Conservation (phyloP, 2,113 vertebrate species). For the mouse (Mus musculus) region DNA sequence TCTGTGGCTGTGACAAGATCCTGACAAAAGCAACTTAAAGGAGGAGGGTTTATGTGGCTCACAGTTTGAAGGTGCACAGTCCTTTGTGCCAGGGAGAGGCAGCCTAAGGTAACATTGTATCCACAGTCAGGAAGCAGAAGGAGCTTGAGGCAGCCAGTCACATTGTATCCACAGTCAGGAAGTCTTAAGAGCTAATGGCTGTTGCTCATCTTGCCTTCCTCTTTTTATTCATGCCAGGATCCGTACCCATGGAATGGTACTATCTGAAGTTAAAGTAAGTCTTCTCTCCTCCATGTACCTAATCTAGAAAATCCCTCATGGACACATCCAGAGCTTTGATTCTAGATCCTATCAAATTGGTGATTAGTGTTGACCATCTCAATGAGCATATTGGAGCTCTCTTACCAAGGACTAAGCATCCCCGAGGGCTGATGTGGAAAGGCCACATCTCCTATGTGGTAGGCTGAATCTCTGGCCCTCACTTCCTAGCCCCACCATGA, state of each 20-base stretch:
- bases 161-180: neutral
- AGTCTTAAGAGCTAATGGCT: neutral
- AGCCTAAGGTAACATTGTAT: neutral
- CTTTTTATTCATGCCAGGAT: neutral
- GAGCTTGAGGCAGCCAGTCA: neutral
- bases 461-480: no score
- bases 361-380: neutral
- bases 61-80: neutral
- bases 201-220: no score
- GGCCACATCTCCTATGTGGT: rapidly evolving
- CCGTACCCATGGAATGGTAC: neutral
- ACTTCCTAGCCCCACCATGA: rapidly evolving
- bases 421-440: neutral
- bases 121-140: neutral
- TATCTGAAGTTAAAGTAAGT: neutral
- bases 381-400: neutral
- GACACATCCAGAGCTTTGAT: neutral
- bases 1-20: neutral
- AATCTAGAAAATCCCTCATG: neutral
- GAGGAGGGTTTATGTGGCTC: neutral
- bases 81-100: neutral
- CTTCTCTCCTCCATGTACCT: no score
- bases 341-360: neutral
- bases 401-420: neutral
- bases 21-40: neutral